Percentiles rank a stretch among this genome's conserved stretches.
phyloP scores from a whole-genome alignment of 1,140 invertebrate genomes.

The Delia radicum region DNA sequence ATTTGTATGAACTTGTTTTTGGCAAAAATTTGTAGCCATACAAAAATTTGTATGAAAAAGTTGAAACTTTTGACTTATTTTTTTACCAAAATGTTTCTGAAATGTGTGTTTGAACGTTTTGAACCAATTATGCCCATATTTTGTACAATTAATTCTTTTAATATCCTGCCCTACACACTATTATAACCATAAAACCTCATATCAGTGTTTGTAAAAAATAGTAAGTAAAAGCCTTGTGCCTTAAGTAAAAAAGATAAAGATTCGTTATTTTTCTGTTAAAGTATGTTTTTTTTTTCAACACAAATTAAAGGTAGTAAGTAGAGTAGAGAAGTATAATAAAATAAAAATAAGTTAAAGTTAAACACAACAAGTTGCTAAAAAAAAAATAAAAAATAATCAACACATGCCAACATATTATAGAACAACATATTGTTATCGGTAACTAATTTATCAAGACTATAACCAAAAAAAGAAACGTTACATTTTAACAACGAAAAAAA shows the following conservation, averaged over 20 bases:
- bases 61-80: no score
- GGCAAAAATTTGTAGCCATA: no score
- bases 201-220: neutral
- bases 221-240: neutral
- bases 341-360: neutral
- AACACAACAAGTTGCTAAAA: neutral
- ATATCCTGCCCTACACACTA: no score
- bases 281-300: no score
- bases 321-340: neutral
- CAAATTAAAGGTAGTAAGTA: neutral
- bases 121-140: no score
- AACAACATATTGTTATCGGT: conserved; percentile 6
- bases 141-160: no score
- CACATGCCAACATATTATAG: neutral
- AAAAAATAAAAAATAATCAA: neutral
- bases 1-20: no score
- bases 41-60: no score
- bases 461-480: neutral
- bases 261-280: neutral
- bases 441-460: conserved; percentile 13
- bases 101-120: neutral
- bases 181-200: neutral
- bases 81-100: neutral
- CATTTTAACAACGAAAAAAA: neutral
- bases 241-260: neutral